Base-by-base conservation (phyloP, 2,888 invertebrate genomes). In the Drosophila bunnanda region DNA sequence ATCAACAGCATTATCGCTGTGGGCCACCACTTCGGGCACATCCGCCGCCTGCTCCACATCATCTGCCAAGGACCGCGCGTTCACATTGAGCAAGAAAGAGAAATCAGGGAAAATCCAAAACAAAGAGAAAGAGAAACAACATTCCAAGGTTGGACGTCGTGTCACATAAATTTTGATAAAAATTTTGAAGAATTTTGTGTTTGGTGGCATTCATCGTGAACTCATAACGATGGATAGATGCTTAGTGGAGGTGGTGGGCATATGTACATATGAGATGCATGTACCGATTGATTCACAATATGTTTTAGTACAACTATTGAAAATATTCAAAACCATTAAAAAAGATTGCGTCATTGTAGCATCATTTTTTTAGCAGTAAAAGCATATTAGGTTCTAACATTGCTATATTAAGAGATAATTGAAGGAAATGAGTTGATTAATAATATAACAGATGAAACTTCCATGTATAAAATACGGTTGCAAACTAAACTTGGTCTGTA, bases 1-100 rank as follows among this genome's bases (percentile, higher is more conserved):
- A 76, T 70, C 70, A 70, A 68, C 64, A 66, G 61, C 76, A 62
- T 70, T 70, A 59, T 62, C 74, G 82, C 69, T 68, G 72, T 68
- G 75, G 77, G 77, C 78, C 69, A 81, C 73, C 74, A 78, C 71
- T 66, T 77, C 79, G 59, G 75, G 82, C 75, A 61, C 70, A 61
- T 83, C 82, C 80, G 54, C 53, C 71, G 55, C 53, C 52, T 71
- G 71, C 48, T 72, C 72, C 72, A 72, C 72, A 72, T 68, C 54
- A 62, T 64, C 66, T 71, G 77, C 77, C 79, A 79, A 75, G 59
- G 69, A 62, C 77, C 53, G 77, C 54, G 70, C 61, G 52, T 53
- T 71, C 55, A 69, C 55, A 59, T 43, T 61, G 41, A 54, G 55
- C 50, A 50, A 50, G 38, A 50, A 32, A 54, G 60, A 55, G 20